Base-by-base conservation (phyloP, 2,113 vertebrate species). In the Athene noctua region DNA sequence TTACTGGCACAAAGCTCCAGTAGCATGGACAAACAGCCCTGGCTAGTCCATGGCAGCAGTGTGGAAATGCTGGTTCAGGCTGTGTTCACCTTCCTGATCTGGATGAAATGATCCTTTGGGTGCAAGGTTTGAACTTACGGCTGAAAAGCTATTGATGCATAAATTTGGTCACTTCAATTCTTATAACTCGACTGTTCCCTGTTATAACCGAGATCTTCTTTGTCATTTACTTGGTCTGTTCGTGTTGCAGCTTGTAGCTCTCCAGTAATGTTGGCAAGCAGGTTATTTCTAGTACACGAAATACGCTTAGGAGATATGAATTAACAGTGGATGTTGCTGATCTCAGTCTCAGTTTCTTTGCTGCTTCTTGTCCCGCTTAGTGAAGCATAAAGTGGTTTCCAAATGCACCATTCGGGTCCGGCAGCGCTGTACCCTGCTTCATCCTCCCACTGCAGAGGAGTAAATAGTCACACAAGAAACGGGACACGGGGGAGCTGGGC, bases 361-460 rank as follows among this genome's bases (percentile, higher is more conserved):
- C 63, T 47, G 71, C n/a, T 80, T 68, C 85, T 86, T 52, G 10
- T 78, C 75, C 44, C 2, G 0, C 44, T n/a, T 32, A 17, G 47
- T 40, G 59, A 68, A 40, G 25, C 6, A 1, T 16, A 15, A 74
- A n/a, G 36, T 40, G 68, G 3, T 51, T 93, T 90, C 10, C 51
- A 34, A 17, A 52, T 9, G 10, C 42, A 8, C 29, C 13, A 0
- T 17, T 34, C 15, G 7, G 40, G 11, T 27, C 58, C 2, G 3
- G 30, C 38, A 30, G 67, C 1, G 0, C 75, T 15, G 29, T 8
- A 8, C 9, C 13, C 20, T 40, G 0, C 25, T 40, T 17, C 2
- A 2, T 7, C 5, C 27, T 40, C 68, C 52, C 38, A 5, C 13
- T 8, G 47, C 6, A 2, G 54, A n/a, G 62, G 20, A 36, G 47